Base-by-base conservation (phyloP, 1,140 invertebrate genomes). In the Trichogramma pretiosum region DNA sequence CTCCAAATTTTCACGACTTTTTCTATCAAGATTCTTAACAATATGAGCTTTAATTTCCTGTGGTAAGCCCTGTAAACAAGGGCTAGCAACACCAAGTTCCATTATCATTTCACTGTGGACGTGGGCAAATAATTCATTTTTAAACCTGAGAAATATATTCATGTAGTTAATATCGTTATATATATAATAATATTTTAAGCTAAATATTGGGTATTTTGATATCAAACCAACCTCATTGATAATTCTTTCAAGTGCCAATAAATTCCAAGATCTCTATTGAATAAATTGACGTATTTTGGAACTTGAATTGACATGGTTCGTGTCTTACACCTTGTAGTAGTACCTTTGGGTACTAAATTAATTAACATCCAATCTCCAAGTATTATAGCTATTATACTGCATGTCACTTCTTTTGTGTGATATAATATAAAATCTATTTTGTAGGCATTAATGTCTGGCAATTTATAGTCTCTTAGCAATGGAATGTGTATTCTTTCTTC, bases 181-280 rank as follows among this genome's bases (percentile, higher is more conserved):
- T 24, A 45, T 39, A 24, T 34, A 28, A 21, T 19, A 48, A 8
- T 37, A 32, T 34, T 34, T 28, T 33, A 26, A n/a, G 17, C 19
- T 1, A 5, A 40, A 24, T 28, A 2, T 35, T 28, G n/a, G n/a
- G n/a, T n/a, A 37, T 24, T 18, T 19, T 16, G 8, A 24, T 2
- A 19, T 23, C 10, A 33, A 26, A 2, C 22, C 5, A 58, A 66
- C 64, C 56, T 66, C 35, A 53, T 42, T 2, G 63, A 62, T 46
- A 67, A 54, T 19, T 53, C 54, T 35, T 59, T 62, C 1, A 64
- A 38, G 38, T 64, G 59, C 48, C 56, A 55, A 32, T 58, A 65
- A n/a, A 52, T 47, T 18, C 50, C 47, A 23, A 57, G n/a, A 17
- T 61, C 52, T 16, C 44, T 55, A 1, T 56, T 50, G 10, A 52